phyloP scores from a whole-genome alignment of 2,113 vertebrate species.

The Tiliqua scincoides region DNA sequence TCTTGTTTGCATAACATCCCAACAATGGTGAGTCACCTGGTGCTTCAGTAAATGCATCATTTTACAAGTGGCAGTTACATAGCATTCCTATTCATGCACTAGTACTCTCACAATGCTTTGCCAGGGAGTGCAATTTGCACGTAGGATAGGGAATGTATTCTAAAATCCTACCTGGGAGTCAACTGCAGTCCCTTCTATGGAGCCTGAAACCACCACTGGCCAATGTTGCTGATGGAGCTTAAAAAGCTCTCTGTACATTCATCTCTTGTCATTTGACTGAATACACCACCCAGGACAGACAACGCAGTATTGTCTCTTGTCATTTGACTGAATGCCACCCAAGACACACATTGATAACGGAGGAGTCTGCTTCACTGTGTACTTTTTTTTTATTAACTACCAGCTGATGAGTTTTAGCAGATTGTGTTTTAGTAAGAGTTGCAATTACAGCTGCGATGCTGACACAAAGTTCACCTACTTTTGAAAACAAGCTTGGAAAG shows the following conservation, averaged over 20 bases:
- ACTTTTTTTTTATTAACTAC: conserved; percentile 59
- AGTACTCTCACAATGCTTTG: background rate
- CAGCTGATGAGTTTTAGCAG: conserved; percentile 27
- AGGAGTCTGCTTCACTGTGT: conserved; percentile 36
- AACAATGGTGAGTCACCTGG: background rate
- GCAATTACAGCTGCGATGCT: conserved; percentile 61
- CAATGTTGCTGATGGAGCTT: background rate
- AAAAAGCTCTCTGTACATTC: conserved; percentile 42
- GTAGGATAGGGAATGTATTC: background rate
- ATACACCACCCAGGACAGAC: background rate
- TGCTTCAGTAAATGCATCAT: background rate
- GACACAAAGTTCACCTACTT: conserved; percentile 65
- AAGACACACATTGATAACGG: conserved; percentile 17
- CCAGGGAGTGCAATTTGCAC: background rate
- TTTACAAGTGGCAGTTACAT: background rate
- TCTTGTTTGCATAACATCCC: background rate
- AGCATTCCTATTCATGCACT: background rate
- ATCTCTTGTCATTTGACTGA: background rate
- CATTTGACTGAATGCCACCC: background rate
- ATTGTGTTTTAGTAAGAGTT: conserved; percentile 42
- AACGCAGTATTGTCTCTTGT: background rate
- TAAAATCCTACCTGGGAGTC: background rate
- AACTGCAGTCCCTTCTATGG: background rate
- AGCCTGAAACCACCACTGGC: background rate
- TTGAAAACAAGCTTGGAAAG: conserved; percentile 57